Conservation (phyloP, 2,888 invertebrate genomes). For the Cheilosia soror region DNA sequence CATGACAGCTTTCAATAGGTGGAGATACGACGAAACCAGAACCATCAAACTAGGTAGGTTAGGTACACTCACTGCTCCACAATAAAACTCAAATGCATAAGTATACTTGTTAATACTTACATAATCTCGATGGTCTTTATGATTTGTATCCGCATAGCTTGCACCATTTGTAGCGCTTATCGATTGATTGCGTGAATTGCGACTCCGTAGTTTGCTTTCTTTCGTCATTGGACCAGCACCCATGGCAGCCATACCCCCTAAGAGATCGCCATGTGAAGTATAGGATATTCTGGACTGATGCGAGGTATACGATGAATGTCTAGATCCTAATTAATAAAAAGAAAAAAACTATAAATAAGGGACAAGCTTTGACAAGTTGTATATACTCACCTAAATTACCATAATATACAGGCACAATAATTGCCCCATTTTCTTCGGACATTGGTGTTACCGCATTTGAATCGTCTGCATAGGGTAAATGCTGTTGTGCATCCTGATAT, state of each 20-base stretch:
- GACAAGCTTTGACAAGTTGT: not conserved
- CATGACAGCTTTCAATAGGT: no score
- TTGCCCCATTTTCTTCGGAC: constrained; percentile 98
- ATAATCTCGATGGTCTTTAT: constrained; percentile 89
- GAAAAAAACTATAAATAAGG: constrained; percentile 5
- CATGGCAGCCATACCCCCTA: constrained; percentile 88
- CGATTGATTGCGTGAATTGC: constrained; percentile 90
- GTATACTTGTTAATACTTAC: constrained; percentile 84
- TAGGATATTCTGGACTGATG: constrained; percentile 97
- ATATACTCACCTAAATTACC: constrained; percentile 89
- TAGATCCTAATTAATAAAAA: constrained; percentile 86
- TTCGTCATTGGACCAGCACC: constrained; percentile 87
- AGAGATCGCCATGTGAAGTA: constrained; percentile 96
- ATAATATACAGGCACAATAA: constrained; percentile 96
- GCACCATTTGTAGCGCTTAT: constrained; percentile 86
- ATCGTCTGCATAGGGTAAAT: constrained; percentile 98
- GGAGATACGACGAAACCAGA: no score
- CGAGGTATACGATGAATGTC: constrained; percentile 97
- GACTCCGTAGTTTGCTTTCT: constrained; percentile 91
- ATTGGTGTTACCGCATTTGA: constrained; percentile 98
- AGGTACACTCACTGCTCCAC: no score
- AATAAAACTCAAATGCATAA: no score
- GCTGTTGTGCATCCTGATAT: constrained; percentile 96
- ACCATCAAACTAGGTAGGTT: no score
- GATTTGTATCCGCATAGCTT: constrained; percentile 86